Conservation (phyloP, 2,797 vertebrate species). For the Oophaga sylvatica region DNA sequence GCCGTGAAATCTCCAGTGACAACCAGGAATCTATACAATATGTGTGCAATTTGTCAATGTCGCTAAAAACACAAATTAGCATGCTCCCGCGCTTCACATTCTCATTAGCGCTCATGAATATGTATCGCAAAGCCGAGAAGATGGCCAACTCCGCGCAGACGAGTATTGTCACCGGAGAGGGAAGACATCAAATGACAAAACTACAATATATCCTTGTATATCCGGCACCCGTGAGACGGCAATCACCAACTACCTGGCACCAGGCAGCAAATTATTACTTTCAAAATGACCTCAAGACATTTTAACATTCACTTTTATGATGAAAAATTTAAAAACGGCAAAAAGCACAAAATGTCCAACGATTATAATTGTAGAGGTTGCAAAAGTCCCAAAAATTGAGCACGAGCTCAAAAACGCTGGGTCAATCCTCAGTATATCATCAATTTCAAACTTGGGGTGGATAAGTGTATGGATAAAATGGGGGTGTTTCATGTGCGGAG, state of each 20-base stretch:
- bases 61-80: slow-evolving; percentile 7
- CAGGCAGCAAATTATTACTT: background rate
- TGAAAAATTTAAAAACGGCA: background rate
- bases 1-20: background rate
- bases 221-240: background rate
- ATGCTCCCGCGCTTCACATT: background rate
- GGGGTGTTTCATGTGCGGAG: no score
- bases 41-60: background rate
- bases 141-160: background rate
- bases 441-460: no score
- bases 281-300: background rate
- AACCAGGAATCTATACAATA: background rate
- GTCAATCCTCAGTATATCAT: no score
- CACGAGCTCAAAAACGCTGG: background rate
- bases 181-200: background rate
- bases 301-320: background rate
- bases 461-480: no score
- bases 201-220: background rate
- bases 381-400: background rate
- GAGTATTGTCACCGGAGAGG: background rate
- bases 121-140: background rate
- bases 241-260: background rate
- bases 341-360: background rate
- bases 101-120: slow-evolving; percentile 11
- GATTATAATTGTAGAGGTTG: background rate